Evolutionary conservation across 2,888 invertebrate species (phyloP).

Genomic region (Eupithecia centaureata): DNA sequence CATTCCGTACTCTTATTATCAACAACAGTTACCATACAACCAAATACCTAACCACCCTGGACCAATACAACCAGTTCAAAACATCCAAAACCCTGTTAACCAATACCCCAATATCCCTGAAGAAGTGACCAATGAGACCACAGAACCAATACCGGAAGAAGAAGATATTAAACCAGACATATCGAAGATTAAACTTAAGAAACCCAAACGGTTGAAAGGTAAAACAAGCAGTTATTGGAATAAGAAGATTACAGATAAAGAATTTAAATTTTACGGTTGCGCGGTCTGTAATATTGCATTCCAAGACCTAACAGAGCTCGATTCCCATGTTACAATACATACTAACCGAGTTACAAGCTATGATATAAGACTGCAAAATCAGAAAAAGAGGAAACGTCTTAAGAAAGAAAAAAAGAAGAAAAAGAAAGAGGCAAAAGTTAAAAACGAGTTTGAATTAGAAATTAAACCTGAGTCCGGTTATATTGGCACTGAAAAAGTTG

Average conservation of each 20-base stretch:
- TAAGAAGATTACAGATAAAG: slow-evolving; percentile 66
- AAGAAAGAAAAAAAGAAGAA: slow-evolving; percentile 65
- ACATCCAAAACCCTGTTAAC: background rate
- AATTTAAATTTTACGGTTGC: slow-evolving; percentile 74
- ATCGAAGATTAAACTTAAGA: slow-evolving; percentile 40
- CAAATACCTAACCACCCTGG: slow-evolving; percentile 12
- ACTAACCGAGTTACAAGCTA: slow-evolving; percentile 74
- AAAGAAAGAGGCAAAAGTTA: slow-evolving; percentile 56
- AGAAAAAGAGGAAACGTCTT: slow-evolving; percentile 62
- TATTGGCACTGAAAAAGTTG: slow-evolving; percentile 67
- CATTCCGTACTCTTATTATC: slow-evolving; percentile 43
- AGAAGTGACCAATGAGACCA: background rate
- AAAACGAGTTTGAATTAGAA: slow-evolving; percentile 57
- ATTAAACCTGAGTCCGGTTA: slow-evolving; percentile 78
- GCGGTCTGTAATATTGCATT: slow-evolving; percentile 71
- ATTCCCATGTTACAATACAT: slow-evolving; percentile 68
- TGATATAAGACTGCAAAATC: slow-evolving; percentile 67
- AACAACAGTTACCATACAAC: slow-evolving; percentile 33
- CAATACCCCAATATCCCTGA: slow-evolving; percentile 1
- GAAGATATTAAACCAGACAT: slow-evolving; percentile 48
- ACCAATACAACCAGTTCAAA: background rate
- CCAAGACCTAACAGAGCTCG: slow-evolving; percentile 59
- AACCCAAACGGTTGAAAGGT: slow-evolving; percentile 40
- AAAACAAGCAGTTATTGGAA: slow-evolving; percentile 67
- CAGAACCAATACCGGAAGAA: slow-evolving; percentile 13